A percentile compares a stretch with the other conserved stretches of the same genome.
phyloP scores from a whole-genome alignment of 2,888 invertebrate genomes.

The Drosophila quinaria region DNA sequence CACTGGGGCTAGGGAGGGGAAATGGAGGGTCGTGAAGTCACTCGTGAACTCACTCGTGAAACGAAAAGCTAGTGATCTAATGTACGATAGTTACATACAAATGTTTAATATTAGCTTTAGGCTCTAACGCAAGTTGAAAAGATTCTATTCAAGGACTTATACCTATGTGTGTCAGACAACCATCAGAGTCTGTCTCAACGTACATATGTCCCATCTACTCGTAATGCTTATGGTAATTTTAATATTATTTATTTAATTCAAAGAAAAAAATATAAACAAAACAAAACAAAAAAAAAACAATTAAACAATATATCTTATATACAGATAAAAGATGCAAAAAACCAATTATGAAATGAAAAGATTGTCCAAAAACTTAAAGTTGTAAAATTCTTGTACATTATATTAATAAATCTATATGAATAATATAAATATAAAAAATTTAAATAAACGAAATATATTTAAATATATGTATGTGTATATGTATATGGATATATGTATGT shows the following conservation, averaged over 20 bases:
- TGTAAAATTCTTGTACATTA: slow-evolving; percentile 78
- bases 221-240: slow-evolving; percentile 72
- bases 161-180: slow-evolving; percentile 26
- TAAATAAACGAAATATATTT: slow-evolving; percentile 19
- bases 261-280: slow-evolving; percentile 23
- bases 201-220: slow-evolving; percentile 53
- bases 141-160: slow-evolving; percentile 54
- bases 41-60: slow-evolving; percentile 75
- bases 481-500: slow-evolving; percentile 56
- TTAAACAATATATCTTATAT: slow-evolving; percentile 8
- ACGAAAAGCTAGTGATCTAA: slow-evolving; percentile 82
- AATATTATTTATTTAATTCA: slow-evolving; percentile 72
- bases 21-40: slow-evolving; percentile 55
- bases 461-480: slow-evolving; percentile 32
- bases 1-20: slow-evolving; percentile 20
- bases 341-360: slow-evolving; percentile 75
- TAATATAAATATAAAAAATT: slow-evolving; percentile 19
- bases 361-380: slow-evolving; percentile 81
- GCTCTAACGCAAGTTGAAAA: slow-evolving; percentile 41
- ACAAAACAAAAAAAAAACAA: slow-evolving; percentile 6
- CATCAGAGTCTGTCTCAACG: slow-evolving; percentile 47
- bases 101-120: slow-evolving; percentile 76
- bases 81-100: slow-evolving; percentile 78
- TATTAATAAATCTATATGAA: slow-evolving; percentile 38
- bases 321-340: slow-evolving; percentile 39